A percentile compares a stretch with the other conserved stretches of the same genome.
Conservation (phyloP, 2,797 vertebrate species). For the Pipistrellus kuhlii region DNA sequence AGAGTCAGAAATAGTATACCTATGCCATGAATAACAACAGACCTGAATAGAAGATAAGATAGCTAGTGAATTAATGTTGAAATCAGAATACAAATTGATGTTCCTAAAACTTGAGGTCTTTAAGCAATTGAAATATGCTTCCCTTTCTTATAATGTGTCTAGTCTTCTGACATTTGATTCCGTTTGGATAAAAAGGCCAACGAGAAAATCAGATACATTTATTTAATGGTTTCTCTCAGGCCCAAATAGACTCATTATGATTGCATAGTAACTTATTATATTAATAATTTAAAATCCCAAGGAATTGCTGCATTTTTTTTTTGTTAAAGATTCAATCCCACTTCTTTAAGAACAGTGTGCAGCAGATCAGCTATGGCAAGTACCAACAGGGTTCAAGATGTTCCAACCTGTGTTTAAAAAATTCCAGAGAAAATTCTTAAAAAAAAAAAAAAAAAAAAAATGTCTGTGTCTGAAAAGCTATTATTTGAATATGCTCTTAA, state of each 20-base stretch:
- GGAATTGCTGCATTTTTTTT: background rate
- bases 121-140: background rate
- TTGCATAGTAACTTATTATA: constrained; percentile 23
- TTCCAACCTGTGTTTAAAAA: background rate
- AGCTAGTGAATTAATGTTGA: constrained; percentile 13
- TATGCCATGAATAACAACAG: constrained; percentile 36
- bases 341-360: constrained; percentile 2
- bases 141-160: background rate
- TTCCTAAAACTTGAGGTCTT: constrained; percentile 50
- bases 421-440: background rate
- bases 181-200: constrained; percentile 38
- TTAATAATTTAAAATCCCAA: constrained; percentile 61
- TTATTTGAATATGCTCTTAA: background rate
- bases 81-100: constrained; percentile 22
- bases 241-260: background rate
- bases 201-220: constrained; percentile 17
- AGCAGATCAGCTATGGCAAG: background rate
- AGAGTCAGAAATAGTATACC: constrained; percentile 41
- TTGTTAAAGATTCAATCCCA: background rate
- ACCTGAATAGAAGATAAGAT: constrained; percentile 57
- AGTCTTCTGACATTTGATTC: background rate
- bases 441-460: constrained; percentile 61
- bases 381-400: background rate
- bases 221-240: constrained; percentile 53
- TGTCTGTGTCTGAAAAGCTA: background rate